Evolutionary conservation across 1,140 invertebrate species (phyloP).

Genomic region (Druon quercuslanigerum): DNA sequence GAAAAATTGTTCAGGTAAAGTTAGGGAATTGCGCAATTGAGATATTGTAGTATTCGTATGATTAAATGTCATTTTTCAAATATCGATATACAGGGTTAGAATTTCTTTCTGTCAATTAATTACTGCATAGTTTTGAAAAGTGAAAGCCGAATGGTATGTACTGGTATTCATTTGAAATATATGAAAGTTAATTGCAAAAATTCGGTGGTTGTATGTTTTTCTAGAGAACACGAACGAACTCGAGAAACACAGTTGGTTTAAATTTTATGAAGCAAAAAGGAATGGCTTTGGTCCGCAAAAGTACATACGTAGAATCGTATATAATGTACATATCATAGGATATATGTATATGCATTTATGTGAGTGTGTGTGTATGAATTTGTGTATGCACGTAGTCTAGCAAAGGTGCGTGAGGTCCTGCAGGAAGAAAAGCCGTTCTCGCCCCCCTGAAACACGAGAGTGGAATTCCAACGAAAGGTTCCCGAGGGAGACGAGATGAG

Average conservation of each 20-base stretch:
- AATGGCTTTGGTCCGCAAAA: neutral
- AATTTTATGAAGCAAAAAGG: conserved; percentile 8
- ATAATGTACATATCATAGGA: neutral
- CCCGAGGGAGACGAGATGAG: conserved; percentile 15
- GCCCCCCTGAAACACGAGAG: conserved; percentile 6
- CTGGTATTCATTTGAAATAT: no score
- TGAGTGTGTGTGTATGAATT: no score
- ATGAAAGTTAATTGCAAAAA: neutral
- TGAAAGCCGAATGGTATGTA: no score
- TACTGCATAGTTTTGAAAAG: no score
- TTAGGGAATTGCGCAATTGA: no score
- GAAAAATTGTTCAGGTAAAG: no score
- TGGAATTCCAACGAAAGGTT: conserved; percentile 29
- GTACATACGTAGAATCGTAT: neutral
- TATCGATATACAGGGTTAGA: no score
- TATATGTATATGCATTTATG: neutral
- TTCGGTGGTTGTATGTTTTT: neutral
- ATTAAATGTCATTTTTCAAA: no score
- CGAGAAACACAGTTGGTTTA: neutral
- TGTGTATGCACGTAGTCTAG: neutral
- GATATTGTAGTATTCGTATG: no score
- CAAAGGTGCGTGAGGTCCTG: conserved; percentile 27
- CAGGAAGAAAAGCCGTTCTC: conserved; percentile 6
- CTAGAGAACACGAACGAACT: neutral
- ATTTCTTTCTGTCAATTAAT: no score